Conservation (phyloP, 2,888 invertebrate genomes). For the Sabellastarte sp. region DNA sequence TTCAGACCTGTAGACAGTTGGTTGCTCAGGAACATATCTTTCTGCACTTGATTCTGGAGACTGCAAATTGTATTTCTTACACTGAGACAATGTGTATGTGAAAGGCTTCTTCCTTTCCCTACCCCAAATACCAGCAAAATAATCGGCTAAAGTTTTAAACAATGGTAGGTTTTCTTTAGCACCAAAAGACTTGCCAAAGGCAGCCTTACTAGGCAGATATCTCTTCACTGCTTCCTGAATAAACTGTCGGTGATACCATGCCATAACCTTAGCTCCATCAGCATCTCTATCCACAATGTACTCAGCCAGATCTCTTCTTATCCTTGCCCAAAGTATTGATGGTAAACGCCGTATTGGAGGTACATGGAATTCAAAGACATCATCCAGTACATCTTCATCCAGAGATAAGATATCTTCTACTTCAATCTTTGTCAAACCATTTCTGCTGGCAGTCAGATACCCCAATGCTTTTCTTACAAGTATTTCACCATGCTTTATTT, state of each 20-base stretch:
- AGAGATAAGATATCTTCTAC: neutral
- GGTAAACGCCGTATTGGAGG: constrained; percentile 1
- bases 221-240: neutral
- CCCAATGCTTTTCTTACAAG: neutral
- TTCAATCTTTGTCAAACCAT: neutral
- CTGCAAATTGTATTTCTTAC: neutral
- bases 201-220: neutral
- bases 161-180: neutral
- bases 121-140: neutral
- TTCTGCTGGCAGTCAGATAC: neutral
- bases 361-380: neutral
- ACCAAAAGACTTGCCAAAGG: too few relatives aligned
- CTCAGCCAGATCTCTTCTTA: neutral
- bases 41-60: neutral
- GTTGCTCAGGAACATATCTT: neutral
- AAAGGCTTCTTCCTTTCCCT: neutral
- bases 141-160: neutral
- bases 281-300: constrained; percentile 1
- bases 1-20: neutral
- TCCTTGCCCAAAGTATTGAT: neutral
- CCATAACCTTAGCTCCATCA: neutral
- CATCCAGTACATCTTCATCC: constrained; percentile 1
- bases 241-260: constrained; percentile 3
- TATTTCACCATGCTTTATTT: neutral
- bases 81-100: neutral